Conservation (phyloP, 2,797 vertebrate species). For the Gallirallus australis region DNA sequence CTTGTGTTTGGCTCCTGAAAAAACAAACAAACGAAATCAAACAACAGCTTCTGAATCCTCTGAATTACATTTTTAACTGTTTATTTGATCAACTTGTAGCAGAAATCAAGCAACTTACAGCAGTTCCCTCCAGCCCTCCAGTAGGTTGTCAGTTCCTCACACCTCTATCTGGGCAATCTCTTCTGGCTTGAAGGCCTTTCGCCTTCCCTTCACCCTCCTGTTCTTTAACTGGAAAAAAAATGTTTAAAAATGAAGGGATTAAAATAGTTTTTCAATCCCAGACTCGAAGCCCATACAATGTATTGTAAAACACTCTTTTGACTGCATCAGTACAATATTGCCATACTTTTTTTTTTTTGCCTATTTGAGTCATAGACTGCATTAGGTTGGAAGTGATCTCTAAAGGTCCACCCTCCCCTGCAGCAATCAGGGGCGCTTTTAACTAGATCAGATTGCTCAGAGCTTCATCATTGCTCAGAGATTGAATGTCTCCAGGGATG, state of each 20-base stretch:
- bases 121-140: not conserved
- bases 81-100: not conserved
- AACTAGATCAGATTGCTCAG: too few relatives aligned
- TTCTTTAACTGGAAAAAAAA: not conserved
- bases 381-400: too few relatives aligned
- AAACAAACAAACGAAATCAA: not conserved
- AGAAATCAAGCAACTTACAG: not conserved
- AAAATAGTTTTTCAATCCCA: not conserved
- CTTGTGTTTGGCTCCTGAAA: not conserved
- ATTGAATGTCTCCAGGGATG: too few relatives aligned
- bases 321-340: not conserved
- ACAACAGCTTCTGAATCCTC: not conserved
- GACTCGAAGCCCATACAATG: rapidly evolving
- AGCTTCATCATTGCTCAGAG: too few relatives aligned
- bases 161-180: too few relatives aligned
- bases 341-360: not conserved
- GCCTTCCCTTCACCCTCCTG: not conserved
- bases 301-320: not conserved
- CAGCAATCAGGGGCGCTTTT: too few relatives aligned
- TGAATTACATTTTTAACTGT: not conserved
- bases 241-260: not conserved
- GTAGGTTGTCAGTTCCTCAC: not conserved
- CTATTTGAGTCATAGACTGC: not conserved
- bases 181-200: not conserved
- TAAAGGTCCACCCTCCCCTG: too few relatives aligned